These are phyloP conservation scores for Penaeus chinensis DNA, from an alignment of 1,140 invertebrate species.

Conservation along the genomic window DNA sequence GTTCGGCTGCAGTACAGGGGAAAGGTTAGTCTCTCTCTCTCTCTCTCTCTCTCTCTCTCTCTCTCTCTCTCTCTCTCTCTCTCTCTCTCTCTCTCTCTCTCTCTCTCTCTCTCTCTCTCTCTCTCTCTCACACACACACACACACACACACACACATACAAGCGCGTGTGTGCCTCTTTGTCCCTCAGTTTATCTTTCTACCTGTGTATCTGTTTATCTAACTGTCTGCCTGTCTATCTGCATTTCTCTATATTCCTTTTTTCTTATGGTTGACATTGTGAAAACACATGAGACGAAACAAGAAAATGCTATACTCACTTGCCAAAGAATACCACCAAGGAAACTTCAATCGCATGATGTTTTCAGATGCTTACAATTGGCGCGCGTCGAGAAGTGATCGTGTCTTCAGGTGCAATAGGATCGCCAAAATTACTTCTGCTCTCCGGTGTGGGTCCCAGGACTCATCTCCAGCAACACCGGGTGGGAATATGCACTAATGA, in stretches of 20 bases:
- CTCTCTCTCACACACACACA: too few species aligned
- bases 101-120: not conserved
- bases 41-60: not conserved
- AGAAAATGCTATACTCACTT: too few species aligned
- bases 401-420: constrained; percentile 84
- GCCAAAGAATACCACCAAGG: too few species aligned
- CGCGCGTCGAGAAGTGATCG: constrained; percentile 81
- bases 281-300: too few species aligned
- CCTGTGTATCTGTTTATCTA: too few species aligned
- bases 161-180: not conserved
- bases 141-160: not conserved
- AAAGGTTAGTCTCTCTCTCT: constrained; percentile 14
- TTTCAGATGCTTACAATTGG: constrained; percentile 72
- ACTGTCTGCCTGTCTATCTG: too few species aligned
- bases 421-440: constrained; percentile 87
- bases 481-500: constrained; percentile 70
- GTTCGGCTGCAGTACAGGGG: constrained; percentile 41
- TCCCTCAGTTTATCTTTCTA: too few species aligned
- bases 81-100: too few species aligned
- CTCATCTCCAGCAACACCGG: constrained; percentile 78
- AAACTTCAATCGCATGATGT: too few species aligned
- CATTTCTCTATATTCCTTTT: too few species aligned
- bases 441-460: constrained; percentile 84
- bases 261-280: too few species aligned
- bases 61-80: not conserved